Base-by-base conservation (phyloP, 2,888 invertebrate genomes). In the Lydus trimaculatus region DNA sequence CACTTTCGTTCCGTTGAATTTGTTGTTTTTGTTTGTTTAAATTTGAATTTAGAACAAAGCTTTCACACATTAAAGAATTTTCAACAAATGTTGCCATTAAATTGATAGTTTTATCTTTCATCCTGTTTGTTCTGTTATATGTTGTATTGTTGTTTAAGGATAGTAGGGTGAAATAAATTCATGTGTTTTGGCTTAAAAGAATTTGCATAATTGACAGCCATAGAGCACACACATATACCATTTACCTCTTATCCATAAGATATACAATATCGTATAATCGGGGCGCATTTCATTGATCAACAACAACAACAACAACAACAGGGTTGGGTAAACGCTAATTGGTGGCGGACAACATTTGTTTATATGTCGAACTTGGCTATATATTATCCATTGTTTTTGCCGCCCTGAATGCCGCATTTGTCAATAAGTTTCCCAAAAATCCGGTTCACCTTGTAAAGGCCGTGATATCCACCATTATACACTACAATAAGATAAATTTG, bases 401-500 rank as follows among this genome's bases (percentile, higher is more conserved):
- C 60, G 65, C 73, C 71, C 75, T 73, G 73, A 74, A 75, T 75
- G 72, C 71, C 73, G 72, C 74, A 76, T 78, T 75, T 76, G 75
- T 75, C 75, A 75, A n/a, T n/a, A n/a, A 74, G 75, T 75, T 76
- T 70, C 70, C 75, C 75, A 75, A 76, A 78, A 78, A 80, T 77
- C 78, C 73, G 66, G 79, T 77, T 78, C 77, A 63, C 79, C 80
- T 79, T 79, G 80, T 72, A 70, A 75, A 78, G 77, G 78, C 72
- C 78, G 74, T 72, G 70, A 61, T 67, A n/a, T 61, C 39, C 25
- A 61, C 39, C 23, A 56, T 28, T 15, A 25, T 52, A 8, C 11
- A 9, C 8, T 9, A 48, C 48, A 48, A 43, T 43, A 17, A 7
- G 5, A 39, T 39, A 43, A 48, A 28, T 4, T 4, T 28, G 4